phyloP scores from a whole-genome alignment of 2,888 invertebrate species.

The Chalcis sispes region DNA sequence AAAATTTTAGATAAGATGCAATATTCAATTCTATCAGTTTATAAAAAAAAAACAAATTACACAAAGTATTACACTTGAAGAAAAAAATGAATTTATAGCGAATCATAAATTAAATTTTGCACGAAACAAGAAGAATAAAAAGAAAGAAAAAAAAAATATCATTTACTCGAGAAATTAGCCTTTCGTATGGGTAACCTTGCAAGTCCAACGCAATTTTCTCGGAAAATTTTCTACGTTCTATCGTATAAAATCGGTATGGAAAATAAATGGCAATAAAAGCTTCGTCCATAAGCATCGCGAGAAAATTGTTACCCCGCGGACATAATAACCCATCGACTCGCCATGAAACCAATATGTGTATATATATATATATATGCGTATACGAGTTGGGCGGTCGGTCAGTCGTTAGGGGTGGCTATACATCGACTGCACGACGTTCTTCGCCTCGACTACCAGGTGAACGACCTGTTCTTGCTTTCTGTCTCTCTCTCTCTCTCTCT shows the following conservation, averaged over 20 bases:
- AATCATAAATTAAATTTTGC: no score
- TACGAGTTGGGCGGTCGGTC: constrained; percentile 9
- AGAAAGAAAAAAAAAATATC: no score
- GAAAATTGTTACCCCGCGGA: not conserved
- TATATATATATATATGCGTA: constrained; percentile 8
- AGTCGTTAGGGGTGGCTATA: constrained; percentile 4
- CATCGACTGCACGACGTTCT: constrained; percentile 27
- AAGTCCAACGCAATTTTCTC: not conserved
- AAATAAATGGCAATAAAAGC: not conserved
- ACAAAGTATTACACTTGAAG: no score
- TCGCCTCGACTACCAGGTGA: constrained; percentile 21
- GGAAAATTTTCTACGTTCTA: not conserved
- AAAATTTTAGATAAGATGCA: no score
- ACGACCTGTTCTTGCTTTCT: constrained; percentile 28
- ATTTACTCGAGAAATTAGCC: no score
- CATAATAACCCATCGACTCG: not conserved
- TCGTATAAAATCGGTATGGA: not conserved
- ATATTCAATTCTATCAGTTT: no score
- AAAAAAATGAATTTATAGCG: no score
- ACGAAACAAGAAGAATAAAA: no score
- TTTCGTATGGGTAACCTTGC: no score
- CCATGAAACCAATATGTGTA: not conserved
- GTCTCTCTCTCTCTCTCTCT: no score
- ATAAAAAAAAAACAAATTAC: no score
- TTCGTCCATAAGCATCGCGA: not conserved